Conservation (phyloP, 1,140 invertebrate genomes). For the Apolygus lucorum region DNA sequence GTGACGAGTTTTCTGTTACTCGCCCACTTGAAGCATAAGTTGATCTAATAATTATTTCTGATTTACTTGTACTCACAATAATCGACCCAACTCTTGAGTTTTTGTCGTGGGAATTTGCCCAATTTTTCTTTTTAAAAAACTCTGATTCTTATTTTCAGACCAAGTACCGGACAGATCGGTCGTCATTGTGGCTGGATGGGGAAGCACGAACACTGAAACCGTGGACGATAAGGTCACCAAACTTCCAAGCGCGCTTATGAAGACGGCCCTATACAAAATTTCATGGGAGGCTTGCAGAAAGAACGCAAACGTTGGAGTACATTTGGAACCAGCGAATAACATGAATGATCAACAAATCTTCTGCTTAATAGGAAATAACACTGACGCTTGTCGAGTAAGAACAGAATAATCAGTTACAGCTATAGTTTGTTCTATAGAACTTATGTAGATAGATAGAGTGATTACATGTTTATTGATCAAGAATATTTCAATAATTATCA, state of each 20-base stretch:
- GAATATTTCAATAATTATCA: too few relatives aligned
- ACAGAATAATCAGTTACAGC: background rate
- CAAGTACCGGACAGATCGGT: background rate
- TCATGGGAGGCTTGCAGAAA: background rate
- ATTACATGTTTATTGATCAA: too few relatives aligned
- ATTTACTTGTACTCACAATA: too few relatives aligned
- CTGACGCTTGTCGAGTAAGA: slow-evolving; percentile 20
- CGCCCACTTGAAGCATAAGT: too few relatives aligned
- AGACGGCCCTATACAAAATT: background rate
- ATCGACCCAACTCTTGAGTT: too few relatives aligned
- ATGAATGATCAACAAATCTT: slow-evolving; percentile 1
- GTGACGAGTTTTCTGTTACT: too few relatives aligned
- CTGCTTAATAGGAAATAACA: slow-evolving; percentile 17
- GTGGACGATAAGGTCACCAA: background rate
- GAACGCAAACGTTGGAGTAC: background rate
- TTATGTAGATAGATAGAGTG: too few relatives aligned
- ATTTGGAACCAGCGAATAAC: background rate
- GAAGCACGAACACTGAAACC: background rate
- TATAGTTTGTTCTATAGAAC: too few relatives aligned
- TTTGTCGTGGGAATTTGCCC: too few relatives aligned
- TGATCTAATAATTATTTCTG: too few relatives aligned
- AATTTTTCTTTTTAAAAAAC: too few relatives aligned
- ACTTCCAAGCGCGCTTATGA: background rate
- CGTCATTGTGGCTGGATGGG: background rate
- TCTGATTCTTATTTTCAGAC: background rate